phyloP scores from a whole-genome alignment of 2,797 vertebrate genomes.

The Hipposideros larvatus region DNA sequence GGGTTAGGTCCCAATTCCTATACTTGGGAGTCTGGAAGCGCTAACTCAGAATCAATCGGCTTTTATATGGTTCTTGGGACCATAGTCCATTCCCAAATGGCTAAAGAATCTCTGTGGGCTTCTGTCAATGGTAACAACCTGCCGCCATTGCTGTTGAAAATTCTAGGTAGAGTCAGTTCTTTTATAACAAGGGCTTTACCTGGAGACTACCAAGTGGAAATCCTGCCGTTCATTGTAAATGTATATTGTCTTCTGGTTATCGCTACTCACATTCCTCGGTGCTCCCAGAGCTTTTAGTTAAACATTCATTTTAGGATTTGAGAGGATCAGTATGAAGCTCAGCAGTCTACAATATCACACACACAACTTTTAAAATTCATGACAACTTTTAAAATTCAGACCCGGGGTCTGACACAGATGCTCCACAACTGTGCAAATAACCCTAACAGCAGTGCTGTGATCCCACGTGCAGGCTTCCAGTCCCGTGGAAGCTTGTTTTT shows the following conservation, averaged over 20 bases:
- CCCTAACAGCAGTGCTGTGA: neutral
- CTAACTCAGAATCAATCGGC: neutral
- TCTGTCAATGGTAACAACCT: neutral
- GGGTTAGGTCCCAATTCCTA: neutral
- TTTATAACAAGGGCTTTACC: neutral
- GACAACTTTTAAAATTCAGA: too few relatives aligned
- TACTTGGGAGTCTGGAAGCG: neutral
- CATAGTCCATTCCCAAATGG: neutral
- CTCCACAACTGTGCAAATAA: neutral
- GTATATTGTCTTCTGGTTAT: neutral
- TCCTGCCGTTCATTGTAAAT: neutral
- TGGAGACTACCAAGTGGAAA: neutral
- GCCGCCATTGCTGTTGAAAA: neutral
- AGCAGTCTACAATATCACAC: neutral
- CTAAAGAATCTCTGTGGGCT: neutral
- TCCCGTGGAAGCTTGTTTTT: neutral
- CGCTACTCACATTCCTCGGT: neutral
- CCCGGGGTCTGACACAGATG: neutral
- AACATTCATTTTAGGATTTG: neutral
- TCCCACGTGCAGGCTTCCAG: accelerated
- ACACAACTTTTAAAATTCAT: neutral
- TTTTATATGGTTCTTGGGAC: neutral
- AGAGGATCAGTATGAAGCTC: neutral
- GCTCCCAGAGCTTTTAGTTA: neutral
- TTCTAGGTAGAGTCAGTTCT: neutral